These are phyloP conservation scores for Anolis sagrei DNA, from an alignment of 2,113 vertebrate genomes.

Conservation along the genomic window DNA sequence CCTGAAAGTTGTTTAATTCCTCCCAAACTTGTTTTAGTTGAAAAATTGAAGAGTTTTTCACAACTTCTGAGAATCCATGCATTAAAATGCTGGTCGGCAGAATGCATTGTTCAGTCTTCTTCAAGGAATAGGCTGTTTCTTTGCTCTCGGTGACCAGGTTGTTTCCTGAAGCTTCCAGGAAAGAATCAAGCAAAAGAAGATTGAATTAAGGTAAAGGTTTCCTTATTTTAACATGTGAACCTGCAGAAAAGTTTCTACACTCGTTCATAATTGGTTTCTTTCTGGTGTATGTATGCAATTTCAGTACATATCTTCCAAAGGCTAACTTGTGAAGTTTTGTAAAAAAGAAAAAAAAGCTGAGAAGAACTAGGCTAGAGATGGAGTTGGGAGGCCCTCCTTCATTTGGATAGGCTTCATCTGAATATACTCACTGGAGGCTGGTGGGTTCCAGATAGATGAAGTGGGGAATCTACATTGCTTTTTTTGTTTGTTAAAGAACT, in stretches of 20 bases:
- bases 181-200: background rate
- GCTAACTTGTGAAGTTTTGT: background rate
- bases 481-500: no score
- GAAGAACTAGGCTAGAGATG: background rate
- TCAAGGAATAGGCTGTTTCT: background rate
- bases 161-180: background rate
- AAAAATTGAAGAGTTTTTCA: background rate
- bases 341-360: no score
- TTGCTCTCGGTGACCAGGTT: background rate
- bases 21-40: background rate
- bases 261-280: background rate
- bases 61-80: background rate
- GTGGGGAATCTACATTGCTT: no score
- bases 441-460: no score
- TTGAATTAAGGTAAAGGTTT: background rate
- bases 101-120: background rate
- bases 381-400: background rate
- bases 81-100: background rate
- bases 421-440: no score
- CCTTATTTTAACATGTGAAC: background rate
- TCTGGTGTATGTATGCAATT: background rate
- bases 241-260: background rate
- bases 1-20: background rate
- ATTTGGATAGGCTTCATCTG: background rate
- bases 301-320: background rate